Evolutionary conservation across 2,113 vertebrate species (phyloP).

Genomic region (Ploceus nigricollis): DNA sequence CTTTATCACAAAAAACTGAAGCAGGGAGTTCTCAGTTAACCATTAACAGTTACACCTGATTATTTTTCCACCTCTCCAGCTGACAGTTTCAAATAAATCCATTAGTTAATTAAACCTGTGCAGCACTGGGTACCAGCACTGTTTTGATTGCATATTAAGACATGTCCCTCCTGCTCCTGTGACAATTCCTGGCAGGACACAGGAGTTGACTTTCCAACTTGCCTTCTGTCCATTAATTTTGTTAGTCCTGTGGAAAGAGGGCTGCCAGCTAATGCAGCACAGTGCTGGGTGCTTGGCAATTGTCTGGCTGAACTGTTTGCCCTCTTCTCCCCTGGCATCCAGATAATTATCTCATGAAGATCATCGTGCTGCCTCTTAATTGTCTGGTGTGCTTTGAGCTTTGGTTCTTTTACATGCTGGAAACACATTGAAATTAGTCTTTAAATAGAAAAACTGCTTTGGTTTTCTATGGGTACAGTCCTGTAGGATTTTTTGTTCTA

Average conservation of each 20-base stretch:
- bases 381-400: neutral
- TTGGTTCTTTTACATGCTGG: neutral
- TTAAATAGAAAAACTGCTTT: neutral
- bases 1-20: neutral
- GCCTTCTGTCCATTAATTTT: neutral
- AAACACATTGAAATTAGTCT: neutral
- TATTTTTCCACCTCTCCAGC: slow-evolving; percentile 6
- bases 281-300: neutral
- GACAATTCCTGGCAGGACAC: neutral
- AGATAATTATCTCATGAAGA: neutral
- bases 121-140: neutral
- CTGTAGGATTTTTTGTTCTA: neutral
- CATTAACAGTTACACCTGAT: slow-evolving; percentile 32
- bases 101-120: neutral
- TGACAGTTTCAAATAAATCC: neutral
- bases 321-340: neutral
- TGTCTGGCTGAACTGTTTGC: neutral
- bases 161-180: neutral
- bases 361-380: neutral
- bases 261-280: neutral
- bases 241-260: neutral
- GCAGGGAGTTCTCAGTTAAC: slow-evolving; percentile 45
- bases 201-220: neutral
- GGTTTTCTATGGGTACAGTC: neutral
- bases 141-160: neutral